phyloP scores from a whole-genome alignment of 2,113 vertebrate species.

The Myodes glareolus region DNA sequence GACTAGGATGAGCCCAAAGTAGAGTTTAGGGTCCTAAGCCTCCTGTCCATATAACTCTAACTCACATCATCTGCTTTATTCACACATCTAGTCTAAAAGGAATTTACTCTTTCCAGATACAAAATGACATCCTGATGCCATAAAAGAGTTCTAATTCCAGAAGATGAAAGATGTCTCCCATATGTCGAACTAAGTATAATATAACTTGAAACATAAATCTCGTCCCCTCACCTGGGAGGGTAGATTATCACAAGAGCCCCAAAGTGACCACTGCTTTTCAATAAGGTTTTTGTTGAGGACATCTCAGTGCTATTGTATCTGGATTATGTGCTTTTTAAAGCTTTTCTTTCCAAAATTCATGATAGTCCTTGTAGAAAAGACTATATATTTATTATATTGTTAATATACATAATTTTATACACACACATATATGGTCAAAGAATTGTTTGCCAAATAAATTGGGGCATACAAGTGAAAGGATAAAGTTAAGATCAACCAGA shows the following conservation, averaged over 20 bases:
- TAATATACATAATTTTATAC: not conserved
- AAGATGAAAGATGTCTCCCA: constrained; percentile 67
- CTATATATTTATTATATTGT: not conserved
- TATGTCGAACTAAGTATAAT: constrained; percentile 56
- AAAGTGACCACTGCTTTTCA: not conserved
- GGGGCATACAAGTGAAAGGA: not conserved
- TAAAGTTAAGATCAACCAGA: not conserved
- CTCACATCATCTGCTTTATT: constrained; percentile 2
- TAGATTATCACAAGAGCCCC: not conserved
- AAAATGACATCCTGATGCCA: constrained; percentile 56
- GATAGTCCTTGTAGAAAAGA: not conserved
- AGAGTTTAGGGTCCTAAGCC: not conserved
- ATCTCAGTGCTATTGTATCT: constrained; percentile 23
- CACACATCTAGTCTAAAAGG: not conserved
- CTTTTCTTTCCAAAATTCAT: not conserved
- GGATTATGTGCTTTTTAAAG: not conserved
- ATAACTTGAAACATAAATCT: constrained; percentile 60
- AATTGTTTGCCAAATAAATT: not conserved
- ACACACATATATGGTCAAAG: not conserved
- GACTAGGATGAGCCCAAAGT: not conserved
- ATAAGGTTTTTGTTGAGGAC: constrained; percentile 12
- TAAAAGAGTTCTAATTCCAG: constrained; percentile 61
- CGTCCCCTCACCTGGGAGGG: constrained; percentile 41
- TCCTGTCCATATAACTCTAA: not conserved
- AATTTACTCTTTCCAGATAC: constrained; percentile 40